These are phyloP conservation scores for Lepidotrigona ventralis DNA, from an alignment of 1,140 invertebrate genomes.

Conservation along the genomic window DNA sequence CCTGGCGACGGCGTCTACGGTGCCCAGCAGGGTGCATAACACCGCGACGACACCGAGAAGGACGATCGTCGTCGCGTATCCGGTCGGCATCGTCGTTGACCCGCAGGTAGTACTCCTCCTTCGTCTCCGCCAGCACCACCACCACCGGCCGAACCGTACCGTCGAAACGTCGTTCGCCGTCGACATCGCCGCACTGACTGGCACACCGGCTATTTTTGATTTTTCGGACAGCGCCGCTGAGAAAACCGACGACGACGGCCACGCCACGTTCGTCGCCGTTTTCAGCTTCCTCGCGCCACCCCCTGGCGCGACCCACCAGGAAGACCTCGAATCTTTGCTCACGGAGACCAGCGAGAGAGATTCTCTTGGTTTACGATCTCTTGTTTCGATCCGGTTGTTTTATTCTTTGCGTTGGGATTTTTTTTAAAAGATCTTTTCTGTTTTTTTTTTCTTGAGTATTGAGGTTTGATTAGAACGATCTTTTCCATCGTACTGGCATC, in stretches of 20 bases:
- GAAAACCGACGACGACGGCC: constrained; percentile 21
- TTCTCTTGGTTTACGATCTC: background rate
- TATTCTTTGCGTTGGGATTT: background rate
- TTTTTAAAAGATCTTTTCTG: background rate
- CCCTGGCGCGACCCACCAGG: background rate
- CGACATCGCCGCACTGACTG: constrained; percentile 81
- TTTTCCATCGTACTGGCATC: too few relatives aligned
- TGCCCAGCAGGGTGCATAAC: constrained; percentile 49
- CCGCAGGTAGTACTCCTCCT: constrained; percentile 59
- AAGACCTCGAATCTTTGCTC: background rate
- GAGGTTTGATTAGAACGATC: too few relatives aligned
- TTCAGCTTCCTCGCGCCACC: constrained; percentile 31
- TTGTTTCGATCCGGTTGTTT: background rate
- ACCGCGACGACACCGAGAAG: constrained; percentile 53
- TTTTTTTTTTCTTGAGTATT: background rate
- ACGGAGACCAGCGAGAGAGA: background rate
- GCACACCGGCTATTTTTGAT: constrained; percentile 71
- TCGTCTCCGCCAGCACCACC: constrained; percentile 69
- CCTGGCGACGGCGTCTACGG: constrained; percentile 57
- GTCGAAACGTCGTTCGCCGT: constrained; percentile 79
- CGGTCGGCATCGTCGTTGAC: constrained; percentile 54
- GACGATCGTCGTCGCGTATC: constrained; percentile 53
- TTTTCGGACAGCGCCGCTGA: constrained; percentile 64
- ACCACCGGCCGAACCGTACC: constrained; percentile 72
- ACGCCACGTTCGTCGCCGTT: constrained; percentile 24